Evolutionary conservation across 2,888 invertebrate species (phyloP).

Genomic region (Octonoba sinensis): DNA sequence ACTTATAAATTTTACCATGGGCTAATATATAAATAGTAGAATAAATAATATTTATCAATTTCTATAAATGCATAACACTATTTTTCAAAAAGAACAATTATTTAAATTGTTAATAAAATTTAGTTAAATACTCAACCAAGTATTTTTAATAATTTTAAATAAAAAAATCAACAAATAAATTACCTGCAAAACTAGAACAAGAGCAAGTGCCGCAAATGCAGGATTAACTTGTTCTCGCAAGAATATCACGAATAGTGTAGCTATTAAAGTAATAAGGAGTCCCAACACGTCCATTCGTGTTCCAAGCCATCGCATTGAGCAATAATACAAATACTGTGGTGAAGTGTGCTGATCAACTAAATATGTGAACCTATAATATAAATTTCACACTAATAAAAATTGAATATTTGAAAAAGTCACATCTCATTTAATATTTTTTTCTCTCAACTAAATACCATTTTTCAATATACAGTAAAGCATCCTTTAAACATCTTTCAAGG

Average conservation of each 20-base stretch:
- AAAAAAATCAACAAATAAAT: conserved; percentile 1
- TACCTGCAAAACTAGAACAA: conserved; percentile 76
- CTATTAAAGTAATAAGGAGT: conserved; percentile 72
- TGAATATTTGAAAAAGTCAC: not conserved
- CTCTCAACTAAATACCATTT: no score
- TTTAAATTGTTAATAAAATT: no score
- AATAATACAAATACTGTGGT: conserved; percentile 73
- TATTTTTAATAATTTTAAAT: not conserved
- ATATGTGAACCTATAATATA: conserved; percentile 72
- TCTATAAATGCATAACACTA: no score
- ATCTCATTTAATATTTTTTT: not conserved
- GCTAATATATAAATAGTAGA: no score
- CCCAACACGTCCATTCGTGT: conserved; percentile 72
- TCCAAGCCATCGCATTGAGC: conserved; percentile 74
- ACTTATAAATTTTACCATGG: no score
- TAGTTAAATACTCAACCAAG: no score
- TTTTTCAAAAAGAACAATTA: no score
- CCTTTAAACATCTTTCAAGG: no score
- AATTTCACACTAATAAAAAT: not conserved
- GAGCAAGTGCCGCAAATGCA: conserved; percentile 77
- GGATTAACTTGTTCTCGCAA: conserved; percentile 73
- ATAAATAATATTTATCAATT: no score
- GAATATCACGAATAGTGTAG: conserved; percentile 74
- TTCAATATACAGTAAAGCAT: no score
- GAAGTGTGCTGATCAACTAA: conserved; percentile 74